Evolutionary conservation across 2,113 vertebrate species (phyloP).

Genomic region (Siniperca chuatsi): DNA sequence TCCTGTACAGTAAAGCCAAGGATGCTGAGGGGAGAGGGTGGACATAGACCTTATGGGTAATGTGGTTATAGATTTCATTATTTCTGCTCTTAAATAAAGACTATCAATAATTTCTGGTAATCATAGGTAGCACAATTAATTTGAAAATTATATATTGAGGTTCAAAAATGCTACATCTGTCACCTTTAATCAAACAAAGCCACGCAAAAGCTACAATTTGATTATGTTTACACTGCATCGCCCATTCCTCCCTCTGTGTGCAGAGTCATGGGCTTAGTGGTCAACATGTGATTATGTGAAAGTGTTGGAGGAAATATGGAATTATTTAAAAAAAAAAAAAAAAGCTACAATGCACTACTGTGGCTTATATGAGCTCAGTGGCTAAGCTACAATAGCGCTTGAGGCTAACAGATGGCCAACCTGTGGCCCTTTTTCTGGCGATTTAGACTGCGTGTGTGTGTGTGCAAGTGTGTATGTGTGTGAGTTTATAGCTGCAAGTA

Average conservation of each 20-base stretch:
- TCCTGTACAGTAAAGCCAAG: not conserved
- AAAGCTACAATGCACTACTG: constrained; percentile 16
- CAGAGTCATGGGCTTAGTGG: not conserved
- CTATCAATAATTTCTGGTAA: not conserved
- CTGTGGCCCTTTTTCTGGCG: constrained; percentile 41
- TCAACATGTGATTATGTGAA: constrained; percentile 21
- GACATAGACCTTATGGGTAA: not conserved
- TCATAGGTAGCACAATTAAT: not conserved
- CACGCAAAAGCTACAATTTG: not conserved
- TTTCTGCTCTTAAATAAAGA: not conserved
- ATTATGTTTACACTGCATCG: not conserved
- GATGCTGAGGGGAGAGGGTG: not conserved
- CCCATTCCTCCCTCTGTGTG: not conserved
- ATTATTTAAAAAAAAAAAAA: not conserved
- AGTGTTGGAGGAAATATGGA: constrained; percentile 1
- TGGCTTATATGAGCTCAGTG: constrained; percentile 40
- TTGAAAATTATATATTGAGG: not conserved
- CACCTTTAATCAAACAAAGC: not conserved
- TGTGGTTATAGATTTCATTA: not conserved
- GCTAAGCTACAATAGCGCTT: constrained; percentile 13
- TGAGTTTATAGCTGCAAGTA: constrained; percentile 39
- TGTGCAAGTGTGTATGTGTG: not conserved
- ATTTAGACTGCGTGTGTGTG: constrained; percentile 21
- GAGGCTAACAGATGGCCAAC: constrained; percentile 67
- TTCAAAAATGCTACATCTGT: not conserved